Evolutionary conservation across 2,113 vertebrate species (phyloP).

Genomic region (Nymphicus hollandicus): DNA sequence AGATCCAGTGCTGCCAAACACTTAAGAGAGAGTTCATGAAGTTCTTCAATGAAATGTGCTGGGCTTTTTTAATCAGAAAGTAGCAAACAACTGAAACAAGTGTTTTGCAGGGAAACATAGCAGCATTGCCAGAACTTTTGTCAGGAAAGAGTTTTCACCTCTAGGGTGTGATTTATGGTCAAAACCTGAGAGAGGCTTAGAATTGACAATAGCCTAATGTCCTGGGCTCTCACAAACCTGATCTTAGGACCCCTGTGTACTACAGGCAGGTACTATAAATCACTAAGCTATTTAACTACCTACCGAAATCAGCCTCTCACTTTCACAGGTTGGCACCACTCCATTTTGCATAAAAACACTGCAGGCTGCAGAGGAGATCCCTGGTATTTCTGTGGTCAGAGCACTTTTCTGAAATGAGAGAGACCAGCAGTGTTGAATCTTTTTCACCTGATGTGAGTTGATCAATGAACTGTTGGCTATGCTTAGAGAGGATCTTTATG

Average conservation of each 20-base stretch:
- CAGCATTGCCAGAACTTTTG: conserved; percentile 2
- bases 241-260: neutral
- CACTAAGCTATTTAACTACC: conserved; percentile 1
- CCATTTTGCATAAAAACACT: neutral
- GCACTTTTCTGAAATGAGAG: neutral
- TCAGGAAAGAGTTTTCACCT: conserved; percentile 31
- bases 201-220: conserved; percentile 2
- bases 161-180: conserved; percentile 19
- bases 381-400: neutral
- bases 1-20: neutral
- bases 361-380: neutral
- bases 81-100: neutral
- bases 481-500: neutral
- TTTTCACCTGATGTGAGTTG: conserved; percentile 3
- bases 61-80: neutral
- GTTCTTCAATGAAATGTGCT: neutral
- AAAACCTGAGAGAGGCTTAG: neutral
- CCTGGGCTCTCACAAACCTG: neutral
- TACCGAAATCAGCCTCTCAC: neutral
- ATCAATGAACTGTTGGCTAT: conserved; percentile 2
- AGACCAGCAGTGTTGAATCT: neutral
- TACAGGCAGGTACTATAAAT: conserved; percentile 5
- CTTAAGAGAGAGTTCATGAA: neutral
- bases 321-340: neutral
- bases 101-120: neutral